Evolutionary conservation across 2,113 vertebrate species (phyloP).

Genomic region (Marcusenius ussheri): DNA sequence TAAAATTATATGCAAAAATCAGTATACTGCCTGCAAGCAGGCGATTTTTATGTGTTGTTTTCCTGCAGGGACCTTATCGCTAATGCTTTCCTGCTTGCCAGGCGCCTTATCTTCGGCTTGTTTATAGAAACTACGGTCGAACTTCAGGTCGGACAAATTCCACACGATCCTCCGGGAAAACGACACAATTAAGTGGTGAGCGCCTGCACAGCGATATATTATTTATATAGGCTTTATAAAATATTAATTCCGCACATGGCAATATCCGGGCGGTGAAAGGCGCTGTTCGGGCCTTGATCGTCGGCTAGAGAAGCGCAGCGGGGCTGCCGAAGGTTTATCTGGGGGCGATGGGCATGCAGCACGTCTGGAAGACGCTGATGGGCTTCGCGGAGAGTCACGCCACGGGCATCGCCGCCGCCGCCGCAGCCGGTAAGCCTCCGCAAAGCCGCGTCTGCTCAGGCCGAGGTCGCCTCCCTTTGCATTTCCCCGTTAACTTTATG

Average conservation of each 20-base stretch:
- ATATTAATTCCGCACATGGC: background rate
- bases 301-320: background rate
- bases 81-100: background rate
- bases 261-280: background rate
- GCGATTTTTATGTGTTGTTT: background rate
- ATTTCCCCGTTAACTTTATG: background rate
- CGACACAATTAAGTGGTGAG: background rate
- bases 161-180: background rate
- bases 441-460: background rate
- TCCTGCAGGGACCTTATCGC: background rate
- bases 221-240: background rate
- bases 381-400: constrained; percentile 37
- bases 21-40: background rate
- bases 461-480: background rate
- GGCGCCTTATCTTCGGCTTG: background rate
- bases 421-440: constrained; percentile 40
- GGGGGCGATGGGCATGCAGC: background rate
- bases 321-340: background rate
- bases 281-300: background rate
- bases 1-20: background rate
- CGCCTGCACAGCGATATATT: background rate
- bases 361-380: constrained; percentile 14
- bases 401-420: constrained; percentile 23
- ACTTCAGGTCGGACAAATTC: background rate
- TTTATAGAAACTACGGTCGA: background rate